These are phyloP conservation scores for human (Homo sapiens) DNA, from an alignment of 2,113 vertebrate species.

Conservation along the genomic window GRCh38 chr14:44010001-44010500, in stretches of 20 bases:
- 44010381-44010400: conserved; percentile 54
- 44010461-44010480: conserved; percentile 66
- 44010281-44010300: conserved; percentile 33
- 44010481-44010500: conserved; percentile 60
- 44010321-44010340: conserved; percentile 42
- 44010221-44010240: background rate
- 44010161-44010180: background rate
- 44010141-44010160: background rate
- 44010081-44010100: background rate
- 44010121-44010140: conserved; percentile 5
- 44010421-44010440: conserved; percentile 63
- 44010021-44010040: background rate
- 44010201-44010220: background rate
- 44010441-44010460: conserved; percentile 65
- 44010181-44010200: background rate
- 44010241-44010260: background rate
- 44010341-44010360: conserved; percentile 62
- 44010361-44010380: conserved; percentile 62
- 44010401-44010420: conserved; percentile 46
- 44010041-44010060: background rate
- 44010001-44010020: background rate
- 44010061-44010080: background rate
- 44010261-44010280: background rate
- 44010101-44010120: background rate
- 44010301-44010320: background rate